Conservation (phyloP, 2,888 invertebrate species). For the Tetragnatha montana region DNA sequence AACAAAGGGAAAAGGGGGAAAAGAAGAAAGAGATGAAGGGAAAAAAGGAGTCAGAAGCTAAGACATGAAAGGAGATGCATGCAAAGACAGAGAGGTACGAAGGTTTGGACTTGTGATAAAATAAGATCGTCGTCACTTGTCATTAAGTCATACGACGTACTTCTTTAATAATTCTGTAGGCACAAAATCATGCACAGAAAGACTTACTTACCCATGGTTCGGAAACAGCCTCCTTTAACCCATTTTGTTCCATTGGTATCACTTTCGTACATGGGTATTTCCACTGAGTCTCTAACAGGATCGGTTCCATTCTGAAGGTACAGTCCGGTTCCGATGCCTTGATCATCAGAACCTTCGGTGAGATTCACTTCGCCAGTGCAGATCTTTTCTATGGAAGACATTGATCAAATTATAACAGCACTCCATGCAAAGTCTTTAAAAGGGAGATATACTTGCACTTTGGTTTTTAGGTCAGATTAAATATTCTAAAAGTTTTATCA, state of each 20-base stretch:
- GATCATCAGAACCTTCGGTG: conserved; percentile 65
- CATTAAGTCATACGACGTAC: too few species aligned
- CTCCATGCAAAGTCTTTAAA: background rate
- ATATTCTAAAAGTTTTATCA: background rate
- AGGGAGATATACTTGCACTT: background rate
- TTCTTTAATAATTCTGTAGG: too few species aligned
- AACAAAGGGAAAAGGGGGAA: too few species aligned
- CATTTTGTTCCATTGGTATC: conserved; percentile 73
- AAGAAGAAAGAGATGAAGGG: too few species aligned
- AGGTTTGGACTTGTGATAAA: too few species aligned
- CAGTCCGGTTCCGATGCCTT: conserved; percentile 75
- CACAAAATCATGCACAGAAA: too few species aligned
- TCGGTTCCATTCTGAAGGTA: conserved; percentile 75
- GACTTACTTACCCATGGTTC: conserved; percentile 74
- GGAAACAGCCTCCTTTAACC: conserved; percentile 75
- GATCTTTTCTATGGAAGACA: conserved; percentile 73
- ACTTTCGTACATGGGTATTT: conserved; percentile 73
- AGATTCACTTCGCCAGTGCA: conserved; percentile 74
- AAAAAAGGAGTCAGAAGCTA: too few species aligned
- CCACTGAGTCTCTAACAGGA: conserved; percentile 72
- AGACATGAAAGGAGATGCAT: too few species aligned
- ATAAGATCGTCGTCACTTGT: too few species aligned
- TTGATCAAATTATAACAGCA: background rate
- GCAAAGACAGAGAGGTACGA: too few species aligned
- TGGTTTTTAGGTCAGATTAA: background rate